Conservation (phyloP, 2,888 invertebrate genomes). For the Lordiphosa andalusiaca region DNA sequence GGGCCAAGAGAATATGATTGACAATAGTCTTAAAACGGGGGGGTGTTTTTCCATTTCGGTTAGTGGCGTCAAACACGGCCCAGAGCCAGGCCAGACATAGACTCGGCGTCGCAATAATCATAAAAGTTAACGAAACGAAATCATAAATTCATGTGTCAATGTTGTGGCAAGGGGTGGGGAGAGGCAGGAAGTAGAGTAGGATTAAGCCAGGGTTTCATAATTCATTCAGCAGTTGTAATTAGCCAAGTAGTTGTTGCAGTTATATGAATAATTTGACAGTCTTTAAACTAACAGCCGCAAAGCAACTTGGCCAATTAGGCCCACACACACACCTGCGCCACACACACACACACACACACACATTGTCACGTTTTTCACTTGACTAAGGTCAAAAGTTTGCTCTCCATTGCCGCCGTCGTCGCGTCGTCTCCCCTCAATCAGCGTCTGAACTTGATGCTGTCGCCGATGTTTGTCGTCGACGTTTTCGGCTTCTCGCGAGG, state of each 20-base stretch:
- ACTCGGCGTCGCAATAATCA: conserved; percentile 73
- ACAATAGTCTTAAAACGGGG: conserved; percentile 33
- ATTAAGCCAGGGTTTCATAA: conserved; percentile 18
- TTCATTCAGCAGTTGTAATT: conserved; percentile 41
- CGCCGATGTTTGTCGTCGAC: conserved; percentile 34
- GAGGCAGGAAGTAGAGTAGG: not conserved
- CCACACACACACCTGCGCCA: conserved; percentile 9
- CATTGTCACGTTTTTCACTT: conserved; percentile 64
- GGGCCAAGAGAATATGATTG: conserved; percentile 48
- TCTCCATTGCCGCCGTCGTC: conserved; percentile 22
- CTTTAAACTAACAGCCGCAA: conserved; percentile 32
- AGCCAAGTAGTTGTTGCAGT: conserved; percentile 47
- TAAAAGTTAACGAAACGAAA: conserved; percentile 49
- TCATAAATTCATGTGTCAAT: conserved; percentile 48
- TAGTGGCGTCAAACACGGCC: conserved; percentile 50
- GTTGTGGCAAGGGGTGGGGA: conserved; percentile 24
- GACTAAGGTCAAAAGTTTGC: conserved; percentile 69
- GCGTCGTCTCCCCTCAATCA: conserved; percentile 23
- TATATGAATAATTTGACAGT: conserved; percentile 57
- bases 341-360: conserved; percentile 10
- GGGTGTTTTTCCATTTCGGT: conserved; percentile 5
- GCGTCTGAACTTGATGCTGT: conserved; percentile 61
- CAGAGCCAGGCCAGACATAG: conserved; percentile 62
- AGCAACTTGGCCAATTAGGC: conserved; percentile 54
- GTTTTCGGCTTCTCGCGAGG: conserved; percentile 37